These are phyloP conservation scores for Leptonema lineaticorne DNA, from an alignment of 1,140 invertebrate species.

Conservation along the genomic window DNA sequence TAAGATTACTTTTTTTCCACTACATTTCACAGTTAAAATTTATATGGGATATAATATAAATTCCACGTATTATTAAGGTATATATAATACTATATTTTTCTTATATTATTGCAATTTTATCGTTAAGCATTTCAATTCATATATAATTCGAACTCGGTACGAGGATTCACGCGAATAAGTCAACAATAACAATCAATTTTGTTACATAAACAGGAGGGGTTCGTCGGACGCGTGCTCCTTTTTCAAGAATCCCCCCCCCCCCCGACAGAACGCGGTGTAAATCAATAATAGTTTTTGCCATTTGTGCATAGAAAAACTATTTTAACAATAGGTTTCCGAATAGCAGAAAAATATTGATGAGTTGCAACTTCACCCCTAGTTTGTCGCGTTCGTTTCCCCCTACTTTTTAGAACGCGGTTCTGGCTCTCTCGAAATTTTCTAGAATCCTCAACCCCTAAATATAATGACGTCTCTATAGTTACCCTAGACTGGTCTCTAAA, in stretches of 20 bases:
- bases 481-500: conserved; percentile 1
- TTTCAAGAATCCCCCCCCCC: too few species aligned
- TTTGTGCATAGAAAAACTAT: conserved; percentile 28
- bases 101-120: too few species aligned
- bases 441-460: neutral
- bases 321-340: conserved; percentile 33
- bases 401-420: too few species aligned
- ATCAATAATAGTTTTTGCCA: conserved; percentile 32
- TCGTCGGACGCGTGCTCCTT: conserved; percentile 22
- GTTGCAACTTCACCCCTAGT: conserved; percentile 30
- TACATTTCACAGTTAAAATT: too few species aligned
- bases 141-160: neutral
- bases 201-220: conserved; percentile 1
- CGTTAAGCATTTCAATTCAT: too few species aligned
- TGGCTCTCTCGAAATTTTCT: too few species aligned
- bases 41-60: too few species aligned
- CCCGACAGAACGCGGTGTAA: conserved; percentile 15
- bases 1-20: too few species aligned
- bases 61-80: too few species aligned
- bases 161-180: neutral
- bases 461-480: conserved; percentile 23
- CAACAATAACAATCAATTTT: conserved; percentile 26
- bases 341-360: conserved; percentile 39
- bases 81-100: too few species aligned
- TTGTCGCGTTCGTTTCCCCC: neutral